Percentiles rank a stretch among this genome's conserved stretches.
Conservation (phyloP, 2,888 invertebrate genomes). For the Urechis unicinctus region DNA sequence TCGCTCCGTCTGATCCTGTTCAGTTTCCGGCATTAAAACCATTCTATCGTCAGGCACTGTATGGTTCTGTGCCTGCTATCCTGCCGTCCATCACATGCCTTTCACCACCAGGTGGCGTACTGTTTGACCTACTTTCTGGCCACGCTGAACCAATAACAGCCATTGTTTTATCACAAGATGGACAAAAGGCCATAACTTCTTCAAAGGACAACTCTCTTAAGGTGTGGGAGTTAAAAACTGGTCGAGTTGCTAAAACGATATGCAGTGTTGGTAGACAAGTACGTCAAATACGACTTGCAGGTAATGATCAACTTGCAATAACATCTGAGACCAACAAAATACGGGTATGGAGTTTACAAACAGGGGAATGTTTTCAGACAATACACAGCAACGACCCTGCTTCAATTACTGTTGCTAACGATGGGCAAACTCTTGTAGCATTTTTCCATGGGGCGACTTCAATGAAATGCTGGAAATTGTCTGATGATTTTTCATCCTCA, state of each 20-base stretch:
- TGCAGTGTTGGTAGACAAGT: slow-evolving; percentile 35
- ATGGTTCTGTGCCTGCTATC: slow-evolving; percentile 32
- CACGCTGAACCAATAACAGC: slow-evolving; percentile 43
- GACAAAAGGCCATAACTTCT: slow-evolving; percentile 35
- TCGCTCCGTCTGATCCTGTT: slow-evolving; percentile 37
- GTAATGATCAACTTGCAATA: slow-evolving; percentile 28
- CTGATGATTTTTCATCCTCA: background rate
- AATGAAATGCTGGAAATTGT: slow-evolving; percentile 34
- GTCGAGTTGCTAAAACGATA: slow-evolving; percentile 36
- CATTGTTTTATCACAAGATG: slow-evolving; percentile 35
- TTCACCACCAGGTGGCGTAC: slow-evolving; percentile 39
- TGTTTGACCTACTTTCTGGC: slow-evolving; percentile 42
- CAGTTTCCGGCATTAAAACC: slow-evolving; percentile 35
- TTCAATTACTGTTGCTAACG: slow-evolving; percentile 30
- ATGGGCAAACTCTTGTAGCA: slow-evolving; percentile 33
- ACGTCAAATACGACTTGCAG: slow-evolving; percentile 26
- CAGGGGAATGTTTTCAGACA: slow-evolving; percentile 25
- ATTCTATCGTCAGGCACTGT: slow-evolving; percentile 30
- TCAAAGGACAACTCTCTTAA: slow-evolving; percentile 43
- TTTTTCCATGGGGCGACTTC: slow-evolving; percentile 39
- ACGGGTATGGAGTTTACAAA: slow-evolving; percentile 33
- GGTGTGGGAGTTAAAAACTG: slow-evolving; percentile 41
- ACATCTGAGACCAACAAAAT: slow-evolving; percentile 36
- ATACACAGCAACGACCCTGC: slow-evolving; percentile 38
- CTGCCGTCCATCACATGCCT: slow-evolving; percentile 42